Base-by-base conservation (phyloP, 2,113 vertebrate species). In the Cyprinodon brontotheroides region DNA sequence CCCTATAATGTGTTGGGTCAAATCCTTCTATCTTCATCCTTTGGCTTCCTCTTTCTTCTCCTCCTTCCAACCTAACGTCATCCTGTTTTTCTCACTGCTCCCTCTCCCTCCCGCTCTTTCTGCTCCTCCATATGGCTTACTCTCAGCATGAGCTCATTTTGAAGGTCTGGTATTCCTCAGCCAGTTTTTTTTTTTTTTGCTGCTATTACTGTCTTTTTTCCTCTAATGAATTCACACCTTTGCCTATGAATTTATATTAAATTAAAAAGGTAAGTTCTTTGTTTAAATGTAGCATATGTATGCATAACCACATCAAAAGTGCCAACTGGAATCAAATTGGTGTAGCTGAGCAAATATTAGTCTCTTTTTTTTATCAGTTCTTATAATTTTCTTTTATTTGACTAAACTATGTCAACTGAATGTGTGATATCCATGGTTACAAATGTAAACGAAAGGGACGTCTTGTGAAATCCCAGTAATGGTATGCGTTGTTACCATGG, bases 401-500 rank as follows among this genome's bases (percentile, higher is more conserved):
- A 11, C 2, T 11, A 61, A 40, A 36, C 10, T 29, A 29, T 29
- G 29, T 29, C 29, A 40, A 11, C 6, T 43, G 53, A 29, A 47
- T 9, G 36, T 66, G 43, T 64, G 70, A 80, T 81, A 75, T 73
- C 85, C 68, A 80, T 80, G 68, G 77, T 17, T 41, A 84, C 65
- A 47, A 57, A 81, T 82, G 75, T 90, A 85, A 92, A 92, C 85
- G 74, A 61, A 82, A 36, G 80, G 67, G 48, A 80, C 67, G 72
- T 74, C 65, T 85, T 45, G 75, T 67, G 69, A 60, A 61, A 81
- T 82, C 74, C 75, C 40, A 50, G 77, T 43, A 40, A 53, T 63
- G 79, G 77, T 68, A 66, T 57, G 37, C 77, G 61, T 60, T 83
- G 86, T 88, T 90, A 74, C 87, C 86, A 88, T 90, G 86, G 84